Base-by-base conservation (phyloP, 2,797 vertebrate species). In the Cephalopachus bancanus region DNA sequence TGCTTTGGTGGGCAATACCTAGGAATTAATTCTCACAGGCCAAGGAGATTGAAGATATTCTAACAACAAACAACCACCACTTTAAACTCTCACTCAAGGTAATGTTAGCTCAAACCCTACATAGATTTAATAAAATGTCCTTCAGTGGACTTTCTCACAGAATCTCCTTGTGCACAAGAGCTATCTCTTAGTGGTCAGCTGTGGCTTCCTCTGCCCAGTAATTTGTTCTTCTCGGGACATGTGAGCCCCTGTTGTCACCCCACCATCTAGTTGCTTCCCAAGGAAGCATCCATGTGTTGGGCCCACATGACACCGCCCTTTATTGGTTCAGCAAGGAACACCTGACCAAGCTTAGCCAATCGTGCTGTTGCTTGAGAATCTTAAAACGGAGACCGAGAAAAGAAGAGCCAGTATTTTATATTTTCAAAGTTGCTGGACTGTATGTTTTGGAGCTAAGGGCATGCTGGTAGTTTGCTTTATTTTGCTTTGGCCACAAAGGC, bases 271-370 rank as follows among this genome's bases (percentile, higher is more conserved):
- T 0, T 0, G 22, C 26, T 59, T 55, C 55, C 69, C 74, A 5
- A 0, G 5, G 78, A 76, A 57, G 26, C 75, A 1, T 37, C 49
- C 12, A 10, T 22, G 7, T 20, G 49, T 44, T 4, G 17, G 22
- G 7, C 26, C 14, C 20, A 37, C 0, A 0, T 4, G 71, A n/a
- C 5, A 0, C 44, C 55, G 30, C n/a, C 5, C n/a, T 49, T 89
- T 62, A 72, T 55, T 71, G 84, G 85, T 55, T 60, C 55, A 33
- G 16, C 0, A 28, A 75, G 17, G 9, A 33, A 26, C 74, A 59
- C 20, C 0, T 71, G 87, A 55, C 24, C 24, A 57, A 86, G 12
- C 11, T 44, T 8, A 15, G 60, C 60, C 71, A 60, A 28, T 28
- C 53, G 28, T 0, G 10, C 69, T 20, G 51, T 72, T 86, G 19